phyloP scores from a whole-genome alignment of 2,113 vertebrate genomes.

The Triplophysa dalaica region DNA sequence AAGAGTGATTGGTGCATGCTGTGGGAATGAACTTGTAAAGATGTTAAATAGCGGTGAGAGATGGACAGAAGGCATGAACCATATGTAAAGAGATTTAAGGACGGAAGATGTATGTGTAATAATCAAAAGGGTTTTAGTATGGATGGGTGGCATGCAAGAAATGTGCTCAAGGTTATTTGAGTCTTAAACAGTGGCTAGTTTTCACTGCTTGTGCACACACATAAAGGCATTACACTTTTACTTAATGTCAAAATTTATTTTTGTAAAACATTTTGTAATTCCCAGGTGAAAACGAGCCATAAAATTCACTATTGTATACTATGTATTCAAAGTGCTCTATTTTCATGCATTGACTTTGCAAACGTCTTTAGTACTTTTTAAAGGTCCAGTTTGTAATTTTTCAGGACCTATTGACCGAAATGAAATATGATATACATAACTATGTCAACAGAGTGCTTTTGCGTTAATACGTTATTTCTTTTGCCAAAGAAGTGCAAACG shows the following conservation, averaged over 20 bases:
- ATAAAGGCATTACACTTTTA: not conserved
- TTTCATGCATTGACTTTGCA: too few species aligned
- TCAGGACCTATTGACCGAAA: too few species aligned
- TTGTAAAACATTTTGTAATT: too few species aligned
- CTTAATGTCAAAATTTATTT: not conserved
- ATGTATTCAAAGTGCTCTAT: too few species aligned
- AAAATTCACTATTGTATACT: too few species aligned
- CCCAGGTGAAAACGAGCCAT: too few species aligned
- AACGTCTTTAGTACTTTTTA: too few species aligned
- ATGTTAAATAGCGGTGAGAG: constrained; percentile 32
- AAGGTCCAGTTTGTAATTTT: too few species aligned
- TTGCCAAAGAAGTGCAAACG: too few species aligned
- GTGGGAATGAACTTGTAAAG: constrained; percentile 35
- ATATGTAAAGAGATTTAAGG: constrained; percentile 31
- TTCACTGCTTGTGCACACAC: not conserved
- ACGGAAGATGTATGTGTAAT: constrained; percentile 26
- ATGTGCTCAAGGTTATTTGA: constrained; percentile 13
- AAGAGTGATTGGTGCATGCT: constrained; percentile 19
- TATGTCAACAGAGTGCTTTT: too few species aligned
- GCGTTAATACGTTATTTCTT: too few species aligned
- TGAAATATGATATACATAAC: too few species aligned
- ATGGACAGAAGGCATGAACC: constrained; percentile 28
- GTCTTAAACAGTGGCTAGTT: not conserved
- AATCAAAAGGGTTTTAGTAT: constrained; percentile 22
- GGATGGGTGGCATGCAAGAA: not conserved